Base-by-base conservation (phyloP, 2,888 invertebrate genomes). In the Pandemis cinnamomeana region DNA sequence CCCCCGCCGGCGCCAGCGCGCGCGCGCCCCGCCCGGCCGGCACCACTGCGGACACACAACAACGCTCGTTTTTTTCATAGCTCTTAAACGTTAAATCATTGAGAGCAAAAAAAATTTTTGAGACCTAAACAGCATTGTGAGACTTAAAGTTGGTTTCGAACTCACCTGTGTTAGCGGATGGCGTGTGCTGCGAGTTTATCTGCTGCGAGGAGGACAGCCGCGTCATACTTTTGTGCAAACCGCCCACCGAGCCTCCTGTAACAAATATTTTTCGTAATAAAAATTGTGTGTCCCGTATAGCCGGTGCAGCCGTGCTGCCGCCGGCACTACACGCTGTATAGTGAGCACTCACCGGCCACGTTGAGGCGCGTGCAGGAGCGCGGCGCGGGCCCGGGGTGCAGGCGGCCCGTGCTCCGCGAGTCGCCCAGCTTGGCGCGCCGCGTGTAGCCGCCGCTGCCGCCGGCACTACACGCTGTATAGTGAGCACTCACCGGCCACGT, bases 141-240 rank as follows among this genome's bases (percentile, higher is more conserved):
- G 7, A 10, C 2, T 11, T 2, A 11, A 48, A 48, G 46, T 48
- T 48, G 13, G 7, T 13, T 36, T 36, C 27, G 51, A 5, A 5
- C 5, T 51, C 81, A 90, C 90, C 87, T 80, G 89, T 84, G 15
- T 81, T 74, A 66, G 82, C 84, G 53, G 89, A 78, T 0, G 55
- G 55, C 70, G 93, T 92, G n/a, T 94, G 95, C 73, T 94, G 95
- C 46, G 86, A 82, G 84, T 96, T 96, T 80, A 97, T 97, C 86
- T 96, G 96, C 85, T 97, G 97, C 58, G 97, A 97, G 13, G 97
- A 97, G 76, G 97, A 97, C 76, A 97, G 87, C 55, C 97, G 95
- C 8, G 97, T 97, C 97, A 97, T 97, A 86, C 97, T 97, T 86
- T 97, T 97, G 86, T 97, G 97, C 5, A 97, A 92, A 0, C 97